Evolutionary conservation across 2,797 vertebrate species (phyloP).

Genomic region (Mus caroli): DNA sequence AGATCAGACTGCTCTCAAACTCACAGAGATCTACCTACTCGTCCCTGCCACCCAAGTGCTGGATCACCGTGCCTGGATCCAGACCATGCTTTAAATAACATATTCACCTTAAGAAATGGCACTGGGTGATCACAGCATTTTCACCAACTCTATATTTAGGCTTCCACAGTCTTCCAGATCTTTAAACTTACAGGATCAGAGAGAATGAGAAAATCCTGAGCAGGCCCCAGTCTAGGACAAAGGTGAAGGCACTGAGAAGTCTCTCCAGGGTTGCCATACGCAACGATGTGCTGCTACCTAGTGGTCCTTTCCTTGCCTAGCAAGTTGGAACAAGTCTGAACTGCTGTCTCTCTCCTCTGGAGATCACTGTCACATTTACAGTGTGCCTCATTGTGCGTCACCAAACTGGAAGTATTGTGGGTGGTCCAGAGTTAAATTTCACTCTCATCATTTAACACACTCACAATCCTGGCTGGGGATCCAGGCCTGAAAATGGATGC

Average conservation of each 20-base stretch:
- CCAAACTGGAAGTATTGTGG: neutral
- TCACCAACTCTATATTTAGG: constrained; percentile 24
- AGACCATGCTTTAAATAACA: neutral
- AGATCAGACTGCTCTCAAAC: neutral
- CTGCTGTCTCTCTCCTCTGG: constrained; percentile 90
- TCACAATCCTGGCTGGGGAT: neutral
- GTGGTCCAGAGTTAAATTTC: neutral
- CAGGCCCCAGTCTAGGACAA: constrained; percentile 52
- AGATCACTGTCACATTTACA: constrained; percentile 92
- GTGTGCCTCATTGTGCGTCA: constrained; percentile 84
- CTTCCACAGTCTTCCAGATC: neutral
- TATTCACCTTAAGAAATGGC: constrained; percentile 9
- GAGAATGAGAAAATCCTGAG: constrained; percentile 39
- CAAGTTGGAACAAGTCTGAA: constrained; percentile 93
- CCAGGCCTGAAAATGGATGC: neutral
- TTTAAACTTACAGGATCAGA: neutral
- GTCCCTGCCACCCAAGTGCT: neutral
- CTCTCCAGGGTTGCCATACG: constrained; percentile 82
- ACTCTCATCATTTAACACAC: neutral
- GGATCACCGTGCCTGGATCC: neutral
- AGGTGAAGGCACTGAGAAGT: constrained; percentile 66
- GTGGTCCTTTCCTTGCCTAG: constrained; percentile 95
- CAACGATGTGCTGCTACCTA: constrained; percentile 90
- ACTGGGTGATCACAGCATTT: rapidly evolving
- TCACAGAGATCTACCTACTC: neutral